Conservation (phyloP, 1,140 invertebrate genomes). For the Chironomus tepperi region DNA sequence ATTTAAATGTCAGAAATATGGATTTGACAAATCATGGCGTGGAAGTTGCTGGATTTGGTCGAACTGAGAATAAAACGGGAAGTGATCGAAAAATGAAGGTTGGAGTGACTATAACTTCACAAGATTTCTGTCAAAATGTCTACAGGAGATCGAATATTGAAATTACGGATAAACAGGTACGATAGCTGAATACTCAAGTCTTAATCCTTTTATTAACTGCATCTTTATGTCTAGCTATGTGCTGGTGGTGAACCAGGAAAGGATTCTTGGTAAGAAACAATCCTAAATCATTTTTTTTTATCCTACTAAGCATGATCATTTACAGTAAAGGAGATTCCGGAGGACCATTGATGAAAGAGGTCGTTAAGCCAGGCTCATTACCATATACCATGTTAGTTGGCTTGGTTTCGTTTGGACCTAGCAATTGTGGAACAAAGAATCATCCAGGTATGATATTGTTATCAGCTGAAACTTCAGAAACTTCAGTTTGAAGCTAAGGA, state of each 20-base stretch:
- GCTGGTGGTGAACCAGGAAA: constrained; percentile 10
- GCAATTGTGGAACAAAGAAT: too few relatives aligned
- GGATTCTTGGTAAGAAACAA: background rate
- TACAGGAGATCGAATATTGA: background rate
- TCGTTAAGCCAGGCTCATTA: background rate
- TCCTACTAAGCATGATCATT: background rate
- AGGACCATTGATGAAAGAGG: constrained; percentile 44
- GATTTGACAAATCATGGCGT: constrained; percentile 38
- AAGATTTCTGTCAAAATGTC: background rate
- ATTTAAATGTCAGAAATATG: constrained; percentile 32
- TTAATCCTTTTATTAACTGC: too few relatives aligned
- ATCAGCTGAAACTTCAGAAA: too few relatives aligned
- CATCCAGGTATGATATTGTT: too few relatives aligned
- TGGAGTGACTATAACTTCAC: background rate
- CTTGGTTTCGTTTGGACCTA: constrained; percentile 44
- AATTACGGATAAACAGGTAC: background rate
- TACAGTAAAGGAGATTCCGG: constrained; percentile 36
- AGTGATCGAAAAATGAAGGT: constrained; percentile 44
- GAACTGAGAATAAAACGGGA: constrained; percentile 42
- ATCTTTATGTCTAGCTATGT: too few relatives aligned
- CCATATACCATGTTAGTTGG: constrained; percentile 32
- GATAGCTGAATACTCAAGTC: too few relatives aligned
- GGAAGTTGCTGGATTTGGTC: constrained; percentile 58
- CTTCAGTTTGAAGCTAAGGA: too few relatives aligned
- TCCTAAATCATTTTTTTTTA: too few relatives aligned